phyloP scores from a whole-genome alignment of 2,888 invertebrate genomes.

The Tryphoninae sp. region DNA sequence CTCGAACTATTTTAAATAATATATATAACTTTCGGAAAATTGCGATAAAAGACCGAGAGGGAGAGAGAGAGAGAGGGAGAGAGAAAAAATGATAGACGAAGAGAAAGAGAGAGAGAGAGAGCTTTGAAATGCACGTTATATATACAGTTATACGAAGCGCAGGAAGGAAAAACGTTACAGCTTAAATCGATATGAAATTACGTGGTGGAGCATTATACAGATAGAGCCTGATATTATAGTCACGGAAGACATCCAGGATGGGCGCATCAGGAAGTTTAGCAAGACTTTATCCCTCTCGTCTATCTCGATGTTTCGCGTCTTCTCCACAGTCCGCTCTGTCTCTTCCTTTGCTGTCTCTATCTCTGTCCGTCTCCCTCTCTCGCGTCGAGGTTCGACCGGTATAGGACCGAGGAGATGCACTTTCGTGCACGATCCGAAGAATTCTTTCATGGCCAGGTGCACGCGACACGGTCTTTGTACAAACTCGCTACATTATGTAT shows the following conservation, averaged over 20 bases:
- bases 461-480: conserved; percentile 57
- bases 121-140: neutral
- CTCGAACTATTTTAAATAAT: conserved; percentile 56
- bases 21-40: conserved; percentile 53
- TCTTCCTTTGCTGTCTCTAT: conserved; percentile 10
- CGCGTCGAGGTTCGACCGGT: neutral
- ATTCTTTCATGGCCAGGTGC: conserved; percentile 68
- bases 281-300: conserved; percentile 43
- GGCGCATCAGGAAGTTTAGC: conserved; percentile 39
- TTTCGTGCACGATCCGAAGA: conserved; percentile 57
- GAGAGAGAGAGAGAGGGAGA: neutral
- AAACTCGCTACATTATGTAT: conserved; percentile 59
- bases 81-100: neutral
- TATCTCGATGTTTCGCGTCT: conserved; percentile 41
- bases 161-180: neutral
- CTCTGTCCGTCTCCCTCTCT: neutral
- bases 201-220: conserved; percentile 34
- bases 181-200: conserved; percentile 56
- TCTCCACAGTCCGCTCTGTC: conserved; percentile 27
- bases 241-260: conserved; percentile 49
- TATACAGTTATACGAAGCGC: conserved; percentile 10
- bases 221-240: conserved; percentile 50
- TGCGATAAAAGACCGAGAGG: conserved; percentile 42
- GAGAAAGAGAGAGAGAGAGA: conserved; percentile 2
- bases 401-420: conserved; percentile 44